A percentile compares a stretch with the other conserved stretches of the same genome.
These are phyloP conservation scores for Hirtodrosophila cameraria DNA, from an alignment of 2,888 invertebrate species.

Conservation along the genomic window DNA sequence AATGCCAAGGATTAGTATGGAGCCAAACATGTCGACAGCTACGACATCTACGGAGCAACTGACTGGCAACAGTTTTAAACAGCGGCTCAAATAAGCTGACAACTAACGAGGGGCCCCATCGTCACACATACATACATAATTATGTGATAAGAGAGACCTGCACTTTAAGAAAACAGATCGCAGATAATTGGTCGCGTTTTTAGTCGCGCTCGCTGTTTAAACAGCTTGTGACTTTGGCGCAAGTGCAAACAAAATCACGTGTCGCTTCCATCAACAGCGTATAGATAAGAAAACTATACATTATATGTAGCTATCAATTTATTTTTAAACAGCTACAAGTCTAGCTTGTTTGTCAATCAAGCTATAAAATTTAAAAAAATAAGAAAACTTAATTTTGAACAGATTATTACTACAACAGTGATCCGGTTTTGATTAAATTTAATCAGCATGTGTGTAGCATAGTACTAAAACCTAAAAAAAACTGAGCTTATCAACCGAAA, in stretches of 20 bases:
- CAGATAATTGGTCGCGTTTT: constrained; percentile 48
- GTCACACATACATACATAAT: not conserved
- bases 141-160: not conserved
- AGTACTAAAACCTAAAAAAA: no score
- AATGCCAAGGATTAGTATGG: constrained; percentile 55
- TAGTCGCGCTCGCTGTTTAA: constrained; percentile 37
- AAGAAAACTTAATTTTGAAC: no score
- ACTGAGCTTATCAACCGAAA: no score
- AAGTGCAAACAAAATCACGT: constrained; percentile 63
- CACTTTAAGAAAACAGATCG: constrained; percentile 34
- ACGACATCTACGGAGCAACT: constrained; percentile 38
- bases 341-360: constrained; percentile 1
- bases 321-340: constrained; percentile 14
- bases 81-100: constrained; percentile 46
- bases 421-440: no score
- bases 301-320: not conserved
- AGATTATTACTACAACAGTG: no score
- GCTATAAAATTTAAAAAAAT: no score
- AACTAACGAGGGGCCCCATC: not conserved
- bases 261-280: constrained; percentile 28
- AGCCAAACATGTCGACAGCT: constrained; percentile 47
- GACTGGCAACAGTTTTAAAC: constrained; percentile 32
- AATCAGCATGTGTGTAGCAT: no score
- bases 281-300: constrained; percentile 2
- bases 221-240: constrained; percentile 38